phyloP scores from a whole-genome alignment of 2,888 invertebrate genomes.

The Trachelus troglodyta region DNA sequence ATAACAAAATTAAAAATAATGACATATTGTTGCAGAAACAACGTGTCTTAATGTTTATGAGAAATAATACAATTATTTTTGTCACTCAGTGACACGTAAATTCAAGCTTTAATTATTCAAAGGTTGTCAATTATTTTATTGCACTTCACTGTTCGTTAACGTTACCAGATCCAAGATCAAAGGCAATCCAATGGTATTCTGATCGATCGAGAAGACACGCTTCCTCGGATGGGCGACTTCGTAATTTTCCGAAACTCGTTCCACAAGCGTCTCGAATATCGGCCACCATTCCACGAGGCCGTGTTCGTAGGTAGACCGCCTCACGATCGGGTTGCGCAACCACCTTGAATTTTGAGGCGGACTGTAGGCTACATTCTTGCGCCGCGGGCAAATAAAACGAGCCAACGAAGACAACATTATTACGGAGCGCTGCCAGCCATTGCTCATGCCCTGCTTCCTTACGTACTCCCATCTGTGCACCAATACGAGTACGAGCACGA shows the following conservation, averaged over 20 bases:
- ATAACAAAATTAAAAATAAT: background rate
- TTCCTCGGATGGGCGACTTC: background rate
- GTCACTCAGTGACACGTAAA: background rate
- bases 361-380: constrained; percentile 66
- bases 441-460: constrained; percentile 65
- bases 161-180: background rate
- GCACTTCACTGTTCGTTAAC: background rate
- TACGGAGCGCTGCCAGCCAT: constrained; percentile 63
- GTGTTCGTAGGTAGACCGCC: constrained; percentile 13
- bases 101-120: background rate
- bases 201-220: background rate
- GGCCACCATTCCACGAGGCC: background rate
- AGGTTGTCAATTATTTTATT: background rate
- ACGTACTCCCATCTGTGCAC: constrained; percentile 45
- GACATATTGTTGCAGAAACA: background rate
- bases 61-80: background rate
- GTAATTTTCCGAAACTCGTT: background rate
- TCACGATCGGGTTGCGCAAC: constrained; percentile 57
- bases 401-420: constrained; percentile 65
- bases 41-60: background rate
- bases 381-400: constrained; percentile 64
- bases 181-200: background rate
- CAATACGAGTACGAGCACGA: constrained; percentile 25
- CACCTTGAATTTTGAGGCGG: constrained; percentile 61
- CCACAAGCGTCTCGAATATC: background rate